Base-by-base conservation (phyloP, 2,888 invertebrate genomes). In the Torymus texanus region DNA sequence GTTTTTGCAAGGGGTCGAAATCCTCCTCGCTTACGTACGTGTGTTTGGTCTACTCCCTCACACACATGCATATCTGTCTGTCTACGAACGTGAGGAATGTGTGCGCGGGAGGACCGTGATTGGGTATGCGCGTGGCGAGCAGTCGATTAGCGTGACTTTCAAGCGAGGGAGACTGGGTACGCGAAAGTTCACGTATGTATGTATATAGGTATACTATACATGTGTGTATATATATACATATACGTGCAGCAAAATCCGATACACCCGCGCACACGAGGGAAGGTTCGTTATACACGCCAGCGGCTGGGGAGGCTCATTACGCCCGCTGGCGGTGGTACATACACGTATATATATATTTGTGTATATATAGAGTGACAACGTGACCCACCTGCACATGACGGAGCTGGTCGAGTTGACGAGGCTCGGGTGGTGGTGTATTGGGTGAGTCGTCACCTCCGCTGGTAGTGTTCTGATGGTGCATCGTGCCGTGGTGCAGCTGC, bases 381-480 rank as follows among this genome's bases (percentile, higher is more conserved):
- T 56, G 65, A 63, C 83, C 82, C 82, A 89, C 90, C 88, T 90
- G 89, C 86, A 88, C 88, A 87, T 89, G 93, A 88, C 93, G 93
- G 86, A 93, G 88, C 76, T 93, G 93, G 85, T 92, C 92, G 87
- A 93, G 90, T 86, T 92, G 92, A 85, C 87, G 89, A 79, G 89
- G 89, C 86, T 90, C 88, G 65, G 89, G 89, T 81, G 89, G 89
- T 74, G 89, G 88, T 78, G 89, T 89, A 83, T 86, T 88, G 77
- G 90, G 90, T 79, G 89, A 90, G 82, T 85, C 88, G 21, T 29
- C 55, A 41, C 50, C 5, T 61, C 11, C 61, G 73, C 51, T 66
- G 65, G 24, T 50, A 61, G 41, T 68, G 75, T 12, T 63, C 11
- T 21, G 50, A 0, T 21, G 62, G 18, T 73, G 88, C 82, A 94